A percentile compares a stretch with the other conserved stretches of the same genome.
Evolutionary conservation across 2,797 vertebrate genomes (phyloP).

Genomic region (Hippopotamyrus pictus): DNA sequence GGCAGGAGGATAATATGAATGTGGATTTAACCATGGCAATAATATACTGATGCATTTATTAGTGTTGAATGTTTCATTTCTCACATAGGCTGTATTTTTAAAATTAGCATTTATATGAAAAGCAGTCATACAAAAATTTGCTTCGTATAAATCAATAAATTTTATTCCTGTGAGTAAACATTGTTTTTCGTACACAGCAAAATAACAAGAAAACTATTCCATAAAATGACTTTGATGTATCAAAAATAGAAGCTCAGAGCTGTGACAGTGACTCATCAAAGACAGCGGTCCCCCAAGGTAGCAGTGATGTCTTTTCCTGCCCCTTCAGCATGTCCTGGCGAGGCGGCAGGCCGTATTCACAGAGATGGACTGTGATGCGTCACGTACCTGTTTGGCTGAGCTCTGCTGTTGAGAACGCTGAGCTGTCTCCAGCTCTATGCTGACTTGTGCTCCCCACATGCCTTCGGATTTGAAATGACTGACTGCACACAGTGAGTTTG

Average conservation of each 20-base stretch:
- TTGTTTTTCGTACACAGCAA: neutral
- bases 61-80: neutral
- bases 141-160: neutral
- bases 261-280: neutral
- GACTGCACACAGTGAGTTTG: neutral
- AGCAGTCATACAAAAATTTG: neutral
- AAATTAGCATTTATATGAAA: constrained; percentile 8
- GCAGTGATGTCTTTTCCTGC: neutral
- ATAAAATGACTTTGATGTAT: neutral
- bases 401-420: neutral
- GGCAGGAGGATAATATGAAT: neutral
- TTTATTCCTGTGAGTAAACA: neutral
- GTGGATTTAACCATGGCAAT: neutral
- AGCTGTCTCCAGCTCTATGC: neutral
- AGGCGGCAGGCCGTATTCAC: neutral
- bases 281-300: neutral
- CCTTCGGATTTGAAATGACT: neutral
- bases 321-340: neutral
- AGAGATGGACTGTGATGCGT: neutral
- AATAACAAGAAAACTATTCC: neutral
- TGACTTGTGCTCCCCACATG: neutral
- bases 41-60: neutral
- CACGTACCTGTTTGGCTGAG: neutral
- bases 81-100: neutral
- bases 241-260: neutral